A percentile compares a stretch with the other conserved stretches of the same genome.
These are phyloP conservation scores for Aleiodes alternator DNA, from an alignment of 2,888 invertebrate species.

Conservation along the genomic window DNA sequence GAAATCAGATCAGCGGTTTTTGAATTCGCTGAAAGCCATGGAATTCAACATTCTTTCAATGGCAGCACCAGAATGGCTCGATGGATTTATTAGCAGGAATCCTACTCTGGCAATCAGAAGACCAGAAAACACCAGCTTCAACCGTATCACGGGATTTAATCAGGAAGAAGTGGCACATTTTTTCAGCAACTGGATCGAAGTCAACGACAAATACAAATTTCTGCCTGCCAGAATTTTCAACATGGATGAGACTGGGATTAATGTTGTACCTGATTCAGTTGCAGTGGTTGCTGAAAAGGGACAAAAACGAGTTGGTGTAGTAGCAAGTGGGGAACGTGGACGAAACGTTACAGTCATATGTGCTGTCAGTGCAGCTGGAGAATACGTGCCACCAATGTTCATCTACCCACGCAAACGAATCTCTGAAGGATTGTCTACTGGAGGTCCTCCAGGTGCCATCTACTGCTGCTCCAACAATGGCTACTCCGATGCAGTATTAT, in stretches of 20 bases:
- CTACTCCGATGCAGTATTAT: constrained; percentile 55
- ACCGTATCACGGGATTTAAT: constrained; percentile 35
- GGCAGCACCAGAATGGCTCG: constrained; percentile 55
- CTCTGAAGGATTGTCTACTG: constrained; percentile 69
- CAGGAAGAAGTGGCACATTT: too few species aligned
- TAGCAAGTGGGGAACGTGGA: constrained; percentile 73
- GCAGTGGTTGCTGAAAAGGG: constrained; percentile 71
- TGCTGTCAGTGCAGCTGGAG: constrained; percentile 71
- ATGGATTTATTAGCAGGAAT: constrained; percentile 60
- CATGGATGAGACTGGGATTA: constrained; percentile 54
- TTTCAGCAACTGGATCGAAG: too few species aligned
- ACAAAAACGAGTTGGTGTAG: constrained; percentile 71
- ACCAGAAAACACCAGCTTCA: constrained; percentile 44
- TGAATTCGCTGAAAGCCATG: constrained; percentile 57
- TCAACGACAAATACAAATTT: too few species aligned
- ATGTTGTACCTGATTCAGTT: constrained; percentile 59
- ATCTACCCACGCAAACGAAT: constrained; percentile 74
- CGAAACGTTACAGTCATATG: constrained; percentile 72
- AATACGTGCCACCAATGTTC: constrained; percentile 75
- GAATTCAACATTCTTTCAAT: constrained; percentile 60
- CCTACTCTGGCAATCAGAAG: constrained; percentile 45
- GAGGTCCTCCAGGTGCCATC: constrained; percentile 71
- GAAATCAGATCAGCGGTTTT: constrained; percentile 57
- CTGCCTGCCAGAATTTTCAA: constrained; percentile 45
- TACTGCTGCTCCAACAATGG: constrained; percentile 65